Evolutionary conservation across 2,113 vertebrate species (phyloP).

Genomic region (Barbus barbus): DNA sequence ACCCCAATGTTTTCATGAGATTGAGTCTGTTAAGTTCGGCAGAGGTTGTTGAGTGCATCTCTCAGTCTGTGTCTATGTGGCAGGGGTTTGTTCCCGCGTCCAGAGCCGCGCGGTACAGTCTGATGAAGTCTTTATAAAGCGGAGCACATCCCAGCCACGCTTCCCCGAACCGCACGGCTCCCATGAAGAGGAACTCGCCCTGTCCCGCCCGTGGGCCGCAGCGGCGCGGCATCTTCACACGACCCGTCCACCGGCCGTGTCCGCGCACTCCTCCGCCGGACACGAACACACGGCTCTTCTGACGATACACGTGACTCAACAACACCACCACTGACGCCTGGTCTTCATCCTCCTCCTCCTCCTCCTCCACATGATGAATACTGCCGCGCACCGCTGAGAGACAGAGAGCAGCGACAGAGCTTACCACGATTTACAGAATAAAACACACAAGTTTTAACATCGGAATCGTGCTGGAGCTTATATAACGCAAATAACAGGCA

Average conservation of each 20-base stretch:
- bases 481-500: too few species aligned
- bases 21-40: neutral
- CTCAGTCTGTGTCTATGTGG: slow-evolving; percentile 80
- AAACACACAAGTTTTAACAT: neutral
- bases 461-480: neutral
- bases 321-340: slow-evolving; percentile 69
- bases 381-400: slow-evolving; percentile 82
- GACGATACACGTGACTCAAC: slow-evolving; percentile 82
- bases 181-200: slow-evolving; percentile 87
- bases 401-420: neutral
- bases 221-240: slow-evolving; percentile 73
- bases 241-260: slow-evolving; percentile 84
- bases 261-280: slow-evolving; percentile 68
- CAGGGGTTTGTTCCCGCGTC: slow-evolving; percentile 85
- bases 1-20: too few species aligned
- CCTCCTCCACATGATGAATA: slow-evolving; percentile 72
- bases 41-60: neutral
- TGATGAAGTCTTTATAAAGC: slow-evolving; percentile 87
- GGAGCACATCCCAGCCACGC: slow-evolving; percentile 88
- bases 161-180: slow-evolving; percentile 90
- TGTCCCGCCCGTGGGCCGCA: slow-evolving; percentile 79
- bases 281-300: slow-evolving; percentile 86
- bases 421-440: neutral
- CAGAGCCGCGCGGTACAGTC: slow-evolving; percentile 81
- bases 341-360: slow-evolving; percentile 44